Percentiles rank a stretch among this genome's conserved stretches.
phyloP scores from a whole-genome alignment of 2,797 vertebrate genomes.

The Paramormyrops hopkinsi region DNA sequence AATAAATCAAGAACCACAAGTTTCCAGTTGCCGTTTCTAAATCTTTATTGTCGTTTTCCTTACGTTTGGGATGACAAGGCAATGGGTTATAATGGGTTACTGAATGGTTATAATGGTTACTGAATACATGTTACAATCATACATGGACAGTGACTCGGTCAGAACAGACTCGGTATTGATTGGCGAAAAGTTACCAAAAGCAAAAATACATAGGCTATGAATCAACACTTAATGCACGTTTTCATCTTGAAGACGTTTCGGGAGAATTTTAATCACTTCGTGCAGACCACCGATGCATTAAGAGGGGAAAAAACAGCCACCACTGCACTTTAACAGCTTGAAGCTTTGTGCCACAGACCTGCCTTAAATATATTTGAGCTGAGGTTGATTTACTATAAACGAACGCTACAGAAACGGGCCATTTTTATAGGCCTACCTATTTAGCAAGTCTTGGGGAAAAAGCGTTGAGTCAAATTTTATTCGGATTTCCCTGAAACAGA shows the following conservation, averaged over 20 bases:
- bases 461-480: background rate
- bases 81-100: slow-evolving; percentile 21
- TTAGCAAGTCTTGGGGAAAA: background rate
- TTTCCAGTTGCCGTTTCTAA: background rate
- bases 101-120: slow-evolving; percentile 26
- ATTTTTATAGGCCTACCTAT: background rate
- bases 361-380: background rate
- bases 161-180: slow-evolving; percentile 12
- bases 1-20: background rate
- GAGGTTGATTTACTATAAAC: background rate
- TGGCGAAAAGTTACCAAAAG: background rate
- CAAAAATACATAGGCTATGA: slow-evolving; percentile 28
- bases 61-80: slow-evolving; percentile 5
- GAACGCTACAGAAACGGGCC: background rate
- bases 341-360: background rate
- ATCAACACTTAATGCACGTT: slow-evolving; percentile 46
- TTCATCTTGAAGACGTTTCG: slow-evolving; percentile 28
- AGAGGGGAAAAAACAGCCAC: background rate
- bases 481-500: background rate
- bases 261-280: slow-evolving; percentile 24
- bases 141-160: background rate
- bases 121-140: slow-evolving; percentile 43
- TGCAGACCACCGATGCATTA: background rate
- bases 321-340: background rate
- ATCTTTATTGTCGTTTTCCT: slow-evolving; percentile 13